These are phyloP conservation scores for Botia kubotai DNA, from an alignment of 2,797 vertebrate species.

Conservation along the genomic window DNA sequence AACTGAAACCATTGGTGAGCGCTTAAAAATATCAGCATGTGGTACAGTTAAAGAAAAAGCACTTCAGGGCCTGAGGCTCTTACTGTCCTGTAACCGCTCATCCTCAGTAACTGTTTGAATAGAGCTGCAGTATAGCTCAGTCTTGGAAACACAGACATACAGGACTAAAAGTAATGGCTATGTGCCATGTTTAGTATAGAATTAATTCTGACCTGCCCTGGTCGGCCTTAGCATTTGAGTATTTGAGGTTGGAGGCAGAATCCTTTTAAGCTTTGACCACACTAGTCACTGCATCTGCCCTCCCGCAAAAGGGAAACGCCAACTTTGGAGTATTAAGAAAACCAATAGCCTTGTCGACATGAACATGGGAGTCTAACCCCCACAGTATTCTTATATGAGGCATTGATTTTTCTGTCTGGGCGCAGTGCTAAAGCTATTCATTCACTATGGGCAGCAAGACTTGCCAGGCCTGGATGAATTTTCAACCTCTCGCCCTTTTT, in stretches of 20 bases:
- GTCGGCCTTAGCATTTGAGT: constrained; percentile 66
- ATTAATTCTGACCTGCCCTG: constrained; percentile 80
- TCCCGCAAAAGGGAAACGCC: constrained; percentile 90
- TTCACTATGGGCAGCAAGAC: constrained; percentile 92
- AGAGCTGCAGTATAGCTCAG: constrained; percentile 38
- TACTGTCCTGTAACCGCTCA: constrained; percentile 22
- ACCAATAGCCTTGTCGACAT: constrained; percentile 99
- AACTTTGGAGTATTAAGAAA: constrained; percentile 98
- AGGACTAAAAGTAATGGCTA: constrained; percentile 81
- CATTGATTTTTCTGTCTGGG: constrained; percentile 99
- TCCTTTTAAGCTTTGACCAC: constrained; percentile 91
- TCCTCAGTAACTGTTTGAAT: constrained; percentile 16
- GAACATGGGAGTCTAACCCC: constrained; percentile 98
- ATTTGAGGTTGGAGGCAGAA: constrained; percentile 81
- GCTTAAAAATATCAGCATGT: constrained; percentile 18
- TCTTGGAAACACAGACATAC: constrained; percentile 72
- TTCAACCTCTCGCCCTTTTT: constrained; percentile 73
- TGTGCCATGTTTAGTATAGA: constrained; percentile 68
- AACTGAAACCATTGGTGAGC: background rate
- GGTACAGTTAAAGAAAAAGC: constrained; percentile 15
- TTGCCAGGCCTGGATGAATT: constrained; percentile 73
- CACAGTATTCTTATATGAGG: constrained; percentile 98
- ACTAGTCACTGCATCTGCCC: constrained; percentile 86
- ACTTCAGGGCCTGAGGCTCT: background rate
- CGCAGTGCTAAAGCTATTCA: constrained; percentile 93